Evolutionary conservation across 2,888 invertebrate genomes (phyloP), one percentile per base, ranked within the genome.

Genomic region (Galerucella pusilla): DNA sequence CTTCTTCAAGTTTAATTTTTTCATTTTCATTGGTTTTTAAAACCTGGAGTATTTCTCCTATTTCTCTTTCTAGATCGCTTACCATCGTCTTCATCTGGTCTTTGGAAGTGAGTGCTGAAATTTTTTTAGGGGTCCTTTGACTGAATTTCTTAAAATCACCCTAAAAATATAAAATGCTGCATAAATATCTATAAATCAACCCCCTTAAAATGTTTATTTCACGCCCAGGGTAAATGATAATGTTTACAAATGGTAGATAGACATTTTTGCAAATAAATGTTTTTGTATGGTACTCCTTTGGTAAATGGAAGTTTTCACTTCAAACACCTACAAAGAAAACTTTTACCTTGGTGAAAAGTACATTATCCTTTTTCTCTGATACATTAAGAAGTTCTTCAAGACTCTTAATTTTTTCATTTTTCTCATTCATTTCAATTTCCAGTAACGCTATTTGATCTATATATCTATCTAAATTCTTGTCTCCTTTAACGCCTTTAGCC

Each of bases 31-130:
- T 89, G 81, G 91, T 91, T 85, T 91, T 91, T 87, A 92, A 89
- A 57, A 91, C 88, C 2, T 91, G 89, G 75, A 90, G 88, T 84
- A 92, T 88, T 87, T 92, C 91, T 92, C 93, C 92, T 79, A 96
- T 93, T 90, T 97, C 97, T 84, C 91, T 94, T 88, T 97, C 97
- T 80, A 97, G 89, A 79, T 97, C 96, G 75, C 94, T 93, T 2
- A 97, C 93, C 93, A 96, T 94, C 83, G 92, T 94, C 82, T 93
- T 95, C 83, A 96, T 88, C 86, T 93, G 93, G 66, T 93, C 85
- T 87, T 93, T 94, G 1, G 93, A 92, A 45, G 92, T 93, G 68
- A 91, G 87, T 83, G 95, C 94, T 9, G 93, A 93, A 10, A 93
- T 90, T 83, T 93, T 93, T 84, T 94, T 94, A 4, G 93, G 91